Evolutionary conservation across 2,888 invertebrate genomes (phyloP), one percentile per base, ranked within the genome.

Genomic region (Xylota segnis): DNA sequence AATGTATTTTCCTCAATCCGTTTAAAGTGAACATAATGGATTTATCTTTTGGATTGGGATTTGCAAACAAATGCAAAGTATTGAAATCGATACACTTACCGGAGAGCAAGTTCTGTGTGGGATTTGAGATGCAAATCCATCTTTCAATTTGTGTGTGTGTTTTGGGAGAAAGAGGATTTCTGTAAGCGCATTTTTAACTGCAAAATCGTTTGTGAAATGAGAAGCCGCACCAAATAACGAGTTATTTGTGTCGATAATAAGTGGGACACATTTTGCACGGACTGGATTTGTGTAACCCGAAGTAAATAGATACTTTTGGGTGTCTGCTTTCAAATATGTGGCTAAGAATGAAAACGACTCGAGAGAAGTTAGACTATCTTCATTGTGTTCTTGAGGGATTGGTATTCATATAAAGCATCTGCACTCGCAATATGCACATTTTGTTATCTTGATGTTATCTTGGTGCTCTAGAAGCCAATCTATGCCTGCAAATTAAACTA

Each of bases 81-180:
- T 56, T 86, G 82, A 82, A 86, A 86, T 86, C 82, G 86, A 86
- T 86, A 86, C 86, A 82, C 72, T 76, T 81, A 63, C 61, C n/a
- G n/a, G 52, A 12, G 47, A 34, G 23, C 37, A 45, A 47, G 52
- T 82, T 63, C 45, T 83, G 58, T 72, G 65, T 76, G 45, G 84
- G 66, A 72, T 86, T 86, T 72, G 40, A 34, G 63, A 77, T 82
- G 77, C 66, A 77, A 77, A 76, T 81, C 81, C 76, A 59, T 81
- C 47, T 40, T 72, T 54, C 16, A 61, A 71, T 83, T 72, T 58
- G 23, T 12, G 65, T 50, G n/a, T 71, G 16, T 63, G 16, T 45
- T n/a, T 1, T 59, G 32, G 50, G 18, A 12, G 65, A 82, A 86
- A 86, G 86, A 86, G 86, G 82, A 86, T 86, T 86, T 65, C 40